A percentile compares a stretch with the other conserved stretches of the same genome.
Conservation (phyloP, 2,888 invertebrate species). For the Drosophila yooni region DNA sequence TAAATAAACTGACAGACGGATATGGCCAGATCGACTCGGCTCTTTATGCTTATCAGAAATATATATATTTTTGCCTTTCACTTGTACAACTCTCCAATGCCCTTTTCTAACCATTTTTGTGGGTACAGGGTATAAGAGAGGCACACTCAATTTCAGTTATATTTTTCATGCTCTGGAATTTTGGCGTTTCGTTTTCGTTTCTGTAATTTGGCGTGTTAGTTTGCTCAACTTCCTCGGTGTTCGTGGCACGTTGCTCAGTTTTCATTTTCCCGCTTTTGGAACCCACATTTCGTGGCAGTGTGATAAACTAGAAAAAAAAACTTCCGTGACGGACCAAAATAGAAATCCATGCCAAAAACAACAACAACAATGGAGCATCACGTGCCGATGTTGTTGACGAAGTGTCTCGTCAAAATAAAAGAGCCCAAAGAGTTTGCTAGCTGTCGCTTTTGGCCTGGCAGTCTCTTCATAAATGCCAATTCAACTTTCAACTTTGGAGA, state of each 20-base stretch:
- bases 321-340: slow-evolving; percentile 62
- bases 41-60: background rate
- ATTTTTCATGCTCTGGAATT: background rate
- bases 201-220: slow-evolving; percentile 38
- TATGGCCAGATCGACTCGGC: background rate
- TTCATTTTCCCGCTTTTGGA: slow-evolving; percentile 24
- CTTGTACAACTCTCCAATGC: background rate
- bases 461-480: slow-evolving; percentile 52
- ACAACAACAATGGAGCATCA: slow-evolving; percentile 27
- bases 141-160: background rate
- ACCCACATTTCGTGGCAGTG: slow-evolving; percentile 27
- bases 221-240: slow-evolving; percentile 36
- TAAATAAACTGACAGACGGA: background rate
- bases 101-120: background rate
- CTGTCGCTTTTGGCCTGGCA: slow-evolving; percentile 5
- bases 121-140: background rate
- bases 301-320: slow-evolving; percentile 13
- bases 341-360: slow-evolving; percentile 46
- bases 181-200: slow-evolving; percentile 35
- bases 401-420: slow-evolving; percentile 57
- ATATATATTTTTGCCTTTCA: background rate
- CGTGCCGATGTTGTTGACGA: slow-evolving; percentile 61
- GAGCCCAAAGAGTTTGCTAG: slow-evolving; percentile 20
- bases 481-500: slow-evolving; percentile 43
- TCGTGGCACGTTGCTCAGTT: background rate